Base-by-base conservation (phyloP, 2,113 vertebrate genomes). In the Formicarius rufipectus region DNA sequence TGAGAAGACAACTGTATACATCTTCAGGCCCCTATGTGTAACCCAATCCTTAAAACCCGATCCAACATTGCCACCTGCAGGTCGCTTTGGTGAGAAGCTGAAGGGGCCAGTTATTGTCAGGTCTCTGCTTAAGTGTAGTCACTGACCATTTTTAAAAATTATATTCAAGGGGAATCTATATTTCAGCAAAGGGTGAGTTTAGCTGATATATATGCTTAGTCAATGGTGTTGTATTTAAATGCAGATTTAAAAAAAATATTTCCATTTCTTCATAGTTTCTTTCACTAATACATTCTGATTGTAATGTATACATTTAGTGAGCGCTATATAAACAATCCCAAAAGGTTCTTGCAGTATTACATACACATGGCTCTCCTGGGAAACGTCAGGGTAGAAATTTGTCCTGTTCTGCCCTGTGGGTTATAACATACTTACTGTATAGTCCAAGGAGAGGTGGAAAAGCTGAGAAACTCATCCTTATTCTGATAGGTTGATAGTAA, bases 51-150 rank as follows among this genome's bases (percentile, higher is more conserved):
- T 2, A 3, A 69, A 94, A 93, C 2, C 6, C 31, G 67, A 64
- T 85, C 92, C 95, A 24, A 96, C 76, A 94, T 76, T 89, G 93
- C 97, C 97, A 97, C 84, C 97, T 97, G 84, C 85, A 67, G 97
- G 96, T 31, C 0, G 27, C 33, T 25, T 4, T 10, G 45, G n/a
- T 1, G 27, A 45, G 62, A 50, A 73, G 59, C 74, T 4, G 72
- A 6, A 15, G 37, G 31, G 20, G 28, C 23, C 44, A 39, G 2
- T 73, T 88, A 47, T 2, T 79, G 42, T 6, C 47, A 47, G 20
- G 6, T 71, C 47, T 75, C 25, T 33, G 33, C 15, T 6, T 69
- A 33, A 80, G 49, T 64, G 30, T 39, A 25, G 12, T 14, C 60
- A 52, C 53, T 64, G 40, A 40, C 12, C 16, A 9, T 39, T 64